A percentile compares a stretch with the other conserved stretches of the same genome.
These are phyloP conservation scores for Percopsis transmontana DNA, from an alignment of 2,113 vertebrate genomes.

Conservation along the genomic window DNA sequence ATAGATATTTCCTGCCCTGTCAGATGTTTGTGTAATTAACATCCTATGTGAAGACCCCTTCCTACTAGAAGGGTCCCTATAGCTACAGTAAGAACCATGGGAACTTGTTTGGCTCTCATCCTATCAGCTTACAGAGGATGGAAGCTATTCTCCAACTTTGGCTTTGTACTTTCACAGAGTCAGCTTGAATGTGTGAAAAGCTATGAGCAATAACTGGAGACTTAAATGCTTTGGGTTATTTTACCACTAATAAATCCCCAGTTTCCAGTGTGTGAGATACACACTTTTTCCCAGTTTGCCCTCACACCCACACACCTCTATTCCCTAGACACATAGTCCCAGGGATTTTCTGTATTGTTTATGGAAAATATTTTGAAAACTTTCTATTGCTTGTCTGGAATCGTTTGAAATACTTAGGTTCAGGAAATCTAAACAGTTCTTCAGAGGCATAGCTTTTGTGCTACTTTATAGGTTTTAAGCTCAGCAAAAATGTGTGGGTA, in stretches of 20 bases:
- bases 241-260: constrained; percentile 35
- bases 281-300: constrained; percentile 31
- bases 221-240: constrained; percentile 51
- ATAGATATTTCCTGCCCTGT: constrained; percentile 40
- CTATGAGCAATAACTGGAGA: constrained; percentile 29
- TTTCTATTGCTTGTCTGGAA: constrained; percentile 20
- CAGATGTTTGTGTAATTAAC: constrained; percentile 42
- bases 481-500: neutral
- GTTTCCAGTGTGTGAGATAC: constrained; percentile 14
- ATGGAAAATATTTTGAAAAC: constrained; percentile 30
- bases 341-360: neutral
- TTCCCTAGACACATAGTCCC: constrained; percentile 14
- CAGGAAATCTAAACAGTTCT: constrained; percentile 17
- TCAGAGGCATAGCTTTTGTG: neutral
- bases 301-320: constrained; percentile 35
- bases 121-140: constrained; percentile 12
- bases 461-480: neutral
- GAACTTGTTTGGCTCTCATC: constrained; percentile 47
- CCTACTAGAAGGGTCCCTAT: constrained; percentile 30
- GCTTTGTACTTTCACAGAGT: constrained; percentile 35
- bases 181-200: constrained; percentile 34
- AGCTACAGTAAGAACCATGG: constrained; percentile 50
- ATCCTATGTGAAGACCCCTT: constrained; percentile 38
- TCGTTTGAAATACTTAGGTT: constrained; percentile 16
- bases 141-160: constrained; percentile 22